Percentiles rank a stretch among this genome's conserved stretches.
Evolutionary conservation across 2,797 vertebrate genomes (phyloP).

Genomic region (Artibeus jamaicensis): DNA sequence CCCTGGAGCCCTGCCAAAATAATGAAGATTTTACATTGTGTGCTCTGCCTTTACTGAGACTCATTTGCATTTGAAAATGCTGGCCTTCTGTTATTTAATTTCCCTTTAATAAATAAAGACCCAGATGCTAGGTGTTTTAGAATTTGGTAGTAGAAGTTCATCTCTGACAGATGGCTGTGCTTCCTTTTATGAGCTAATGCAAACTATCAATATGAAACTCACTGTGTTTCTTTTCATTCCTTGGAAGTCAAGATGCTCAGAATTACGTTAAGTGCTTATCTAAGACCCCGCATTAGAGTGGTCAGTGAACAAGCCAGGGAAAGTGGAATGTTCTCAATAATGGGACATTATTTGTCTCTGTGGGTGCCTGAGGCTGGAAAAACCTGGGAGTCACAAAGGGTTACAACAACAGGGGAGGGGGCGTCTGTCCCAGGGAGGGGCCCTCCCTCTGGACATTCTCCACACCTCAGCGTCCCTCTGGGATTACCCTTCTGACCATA

Average conservation of each 20-base stretch:
- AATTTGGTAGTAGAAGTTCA: slow-evolving; percentile 55
- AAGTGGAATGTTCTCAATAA: background rate
- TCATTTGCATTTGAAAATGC: slow-evolving; percentile 28
- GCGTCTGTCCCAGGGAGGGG: background rate
- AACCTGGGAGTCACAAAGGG: background rate
- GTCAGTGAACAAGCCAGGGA: background rate
- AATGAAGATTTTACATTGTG: background rate
- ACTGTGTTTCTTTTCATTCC: slow-evolving; percentile 61
- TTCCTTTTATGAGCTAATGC: slow-evolving; percentile 62
- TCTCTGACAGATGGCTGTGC: slow-evolving; percentile 62
- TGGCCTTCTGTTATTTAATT: slow-evolving; percentile 60
- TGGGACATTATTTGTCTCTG: background rate
- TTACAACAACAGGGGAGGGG: background rate
- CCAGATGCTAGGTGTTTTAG: slow-evolving; percentile 45
- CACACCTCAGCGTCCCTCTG: background rate
- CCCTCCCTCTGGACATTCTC: background rate
- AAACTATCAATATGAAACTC: slow-evolving; percentile 37
- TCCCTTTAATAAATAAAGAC: slow-evolving; percentile 62
- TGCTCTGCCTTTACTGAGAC: background rate
- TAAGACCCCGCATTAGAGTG: background rate
- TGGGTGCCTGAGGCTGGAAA: background rate
- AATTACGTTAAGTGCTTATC: slow-evolving; percentile 47
- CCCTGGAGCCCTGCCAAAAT: background rate
- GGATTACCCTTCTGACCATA: background rate
- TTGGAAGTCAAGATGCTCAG: slow-evolving; percentile 48